These are phyloP conservation scores for Dendroctonus ponderosae DNA, from an alignment of 1,140 invertebrate genomes.

Conservation along the genomic window DNA sequence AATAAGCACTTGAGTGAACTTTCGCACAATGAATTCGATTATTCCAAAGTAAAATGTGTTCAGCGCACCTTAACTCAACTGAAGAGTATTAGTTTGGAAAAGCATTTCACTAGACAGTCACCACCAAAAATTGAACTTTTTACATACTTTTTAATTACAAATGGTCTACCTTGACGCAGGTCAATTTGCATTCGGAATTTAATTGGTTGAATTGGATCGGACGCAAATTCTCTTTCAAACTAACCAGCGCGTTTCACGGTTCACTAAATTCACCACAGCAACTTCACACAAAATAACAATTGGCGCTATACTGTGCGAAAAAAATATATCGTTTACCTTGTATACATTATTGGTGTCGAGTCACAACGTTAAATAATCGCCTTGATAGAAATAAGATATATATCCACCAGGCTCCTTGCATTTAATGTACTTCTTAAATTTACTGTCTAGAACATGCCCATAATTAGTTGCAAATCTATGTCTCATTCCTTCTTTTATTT, in stretches of 20 bases:
- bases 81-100: background rate
- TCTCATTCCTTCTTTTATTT: background rate
- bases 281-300: conserved; percentile 25
- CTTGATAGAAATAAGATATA: conserved; percentile 38
- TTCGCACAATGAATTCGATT: background rate
- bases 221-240: too few species aligned
- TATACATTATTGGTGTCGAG: conserved; percentile 37
- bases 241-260: conserved; percentile 15
- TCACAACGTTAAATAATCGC: conserved; percentile 38
- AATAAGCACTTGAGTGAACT: background rate
- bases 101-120: conserved; percentile 1
- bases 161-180: background rate
- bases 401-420: conserved; percentile 32
- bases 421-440: conserved; percentile 30
- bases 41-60: background rate
- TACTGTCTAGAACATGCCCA: conserved; percentile 5
- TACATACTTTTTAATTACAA: background rate
- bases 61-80: background rate
- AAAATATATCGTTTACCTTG: conserved; percentile 39
- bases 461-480: conserved; percentile 4
- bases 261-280: conserved; percentile 28
- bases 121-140: conserved; percentile 1
- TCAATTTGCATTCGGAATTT: background rate
- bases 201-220: too few species aligned
- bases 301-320: conserved; percentile 25